These are phyloP conservation scores for Syrmaticus mikado DNA, from an alignment of 2,113 vertebrate genomes.

Conservation along the genomic window DNA sequence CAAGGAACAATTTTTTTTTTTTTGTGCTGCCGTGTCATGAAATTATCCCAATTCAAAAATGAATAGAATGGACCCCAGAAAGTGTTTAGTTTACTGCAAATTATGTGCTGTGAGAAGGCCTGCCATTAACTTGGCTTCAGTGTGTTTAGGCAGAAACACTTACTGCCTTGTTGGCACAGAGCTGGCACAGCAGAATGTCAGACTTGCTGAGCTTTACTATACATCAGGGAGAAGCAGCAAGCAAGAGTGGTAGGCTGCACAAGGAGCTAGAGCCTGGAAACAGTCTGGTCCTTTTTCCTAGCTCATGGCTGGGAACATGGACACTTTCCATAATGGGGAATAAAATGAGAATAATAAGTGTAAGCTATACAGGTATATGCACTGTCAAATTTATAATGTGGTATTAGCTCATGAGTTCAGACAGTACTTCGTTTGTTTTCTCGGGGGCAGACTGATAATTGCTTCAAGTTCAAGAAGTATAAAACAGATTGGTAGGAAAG, in stretches of 20 bases:
- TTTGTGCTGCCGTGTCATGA: not conserved
- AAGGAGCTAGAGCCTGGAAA: not conserved
- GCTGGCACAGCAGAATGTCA: not conserved
- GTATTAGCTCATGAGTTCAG: not conserved
- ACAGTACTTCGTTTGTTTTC: not conserved
- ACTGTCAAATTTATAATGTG: not conserved
- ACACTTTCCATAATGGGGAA: not conserved
- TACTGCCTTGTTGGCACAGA: not conserved
- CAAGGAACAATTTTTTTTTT: not conserved
- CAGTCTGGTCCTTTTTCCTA: not conserved
- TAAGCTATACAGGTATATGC: not conserved
- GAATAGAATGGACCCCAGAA: not conserved
- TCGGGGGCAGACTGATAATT: not conserved
- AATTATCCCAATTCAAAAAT: not conserved
- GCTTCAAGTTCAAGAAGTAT: not conserved
- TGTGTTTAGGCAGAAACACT: not conserved
- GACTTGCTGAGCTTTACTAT: not conserved
- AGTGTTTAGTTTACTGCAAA: not conserved
- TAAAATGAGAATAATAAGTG: not conserved
- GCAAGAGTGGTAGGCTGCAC: not conserved
- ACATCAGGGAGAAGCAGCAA: rapidly evolving
- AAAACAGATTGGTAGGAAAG: not conserved
- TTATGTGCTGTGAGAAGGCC: not conserved
- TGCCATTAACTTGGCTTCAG: not conserved
- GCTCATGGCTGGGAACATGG: not conserved